Evolutionary conservation across 53 echinoderm and acorn worm genomes (phyloP).

Genomic region (Astropecten irregularis): DNA sequence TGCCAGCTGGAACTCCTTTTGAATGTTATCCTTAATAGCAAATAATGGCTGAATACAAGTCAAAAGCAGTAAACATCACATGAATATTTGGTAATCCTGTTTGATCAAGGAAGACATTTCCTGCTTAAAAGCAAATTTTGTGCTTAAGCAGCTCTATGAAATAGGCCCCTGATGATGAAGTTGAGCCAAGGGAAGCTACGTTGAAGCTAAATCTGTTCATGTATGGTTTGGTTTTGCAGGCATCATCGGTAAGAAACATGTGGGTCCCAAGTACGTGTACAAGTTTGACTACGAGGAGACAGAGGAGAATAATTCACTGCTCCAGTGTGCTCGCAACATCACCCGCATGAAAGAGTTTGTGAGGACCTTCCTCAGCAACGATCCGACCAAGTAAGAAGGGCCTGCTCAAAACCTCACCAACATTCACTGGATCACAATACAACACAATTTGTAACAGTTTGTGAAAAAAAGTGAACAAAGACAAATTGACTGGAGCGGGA

Average conservation of each 20-base stretch:
- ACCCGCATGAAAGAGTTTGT: conserved; percentile 88
- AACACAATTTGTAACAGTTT: background rate
- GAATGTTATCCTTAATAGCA: too few species aligned
- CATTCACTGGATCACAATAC: background rate
- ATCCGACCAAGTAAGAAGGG: conserved; percentile 54
- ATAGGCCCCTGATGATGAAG: too few species aligned
- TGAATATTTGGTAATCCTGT: too few species aligned
- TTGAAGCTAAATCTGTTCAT: too few species aligned
- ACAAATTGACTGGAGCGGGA: too few species aligned
- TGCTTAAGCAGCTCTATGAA: too few species aligned
- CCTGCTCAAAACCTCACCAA: background rate
- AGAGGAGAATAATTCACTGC: conserved; percentile 63
- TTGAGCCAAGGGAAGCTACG: too few species aligned
- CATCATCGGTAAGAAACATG: conserved; percentile 92
- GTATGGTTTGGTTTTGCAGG: conserved; percentile 61
- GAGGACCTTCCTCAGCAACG: conserved; percentile 61
- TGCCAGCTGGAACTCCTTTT: too few species aligned
- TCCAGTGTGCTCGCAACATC: conserved; percentile 86
- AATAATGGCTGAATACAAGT: too few species aligned
- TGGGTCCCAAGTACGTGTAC: conserved; percentile 77
- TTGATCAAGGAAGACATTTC: too few species aligned
- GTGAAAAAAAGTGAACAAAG: background rate
- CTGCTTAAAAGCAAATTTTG: too few species aligned
- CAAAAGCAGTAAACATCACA: too few species aligned
- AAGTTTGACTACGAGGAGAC: conserved; percentile 93